These are phyloP conservation scores for Pseudopleuronectes americanus DNA, from an alignment of 2,797 vertebrate species.

Conservation along the genomic window DNA sequence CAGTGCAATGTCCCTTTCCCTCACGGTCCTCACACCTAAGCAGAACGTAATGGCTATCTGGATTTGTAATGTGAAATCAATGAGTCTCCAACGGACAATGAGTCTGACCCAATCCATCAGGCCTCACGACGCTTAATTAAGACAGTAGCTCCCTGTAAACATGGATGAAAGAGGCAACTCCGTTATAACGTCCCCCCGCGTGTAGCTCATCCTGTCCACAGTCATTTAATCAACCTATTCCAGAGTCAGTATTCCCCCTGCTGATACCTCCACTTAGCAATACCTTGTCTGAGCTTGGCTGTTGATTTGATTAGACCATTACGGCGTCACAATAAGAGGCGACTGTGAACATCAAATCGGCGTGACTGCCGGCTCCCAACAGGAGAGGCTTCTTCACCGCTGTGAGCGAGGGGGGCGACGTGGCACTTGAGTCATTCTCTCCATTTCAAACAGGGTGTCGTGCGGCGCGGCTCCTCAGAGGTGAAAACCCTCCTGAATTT, in stretches of 20 bases:
- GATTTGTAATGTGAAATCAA: constrained; percentile 76
- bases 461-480: constrained; percentile 54
- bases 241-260: constrained; percentile 50
- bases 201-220: constrained; percentile 49
- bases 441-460: constrained; percentile 53
- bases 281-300: constrained; percentile 57
- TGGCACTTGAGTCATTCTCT: constrained; percentile 37
- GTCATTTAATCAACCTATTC: constrained; percentile 66
- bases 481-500: constrained; percentile 52
- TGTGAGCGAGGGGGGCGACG: constrained; percentile 26
- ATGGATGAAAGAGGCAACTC: constrained; percentile 59
- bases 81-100: constrained; percentile 62
- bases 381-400: constrained; percentile 33
- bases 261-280: constrained; percentile 56
- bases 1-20: constrained; percentile 4
- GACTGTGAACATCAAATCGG: not conserved
- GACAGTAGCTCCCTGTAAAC: constrained; percentile 69
- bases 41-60: constrained; percentile 52
- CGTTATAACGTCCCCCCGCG: constrained; percentile 50
- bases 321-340: constrained; percentile 47
- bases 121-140: constrained; percentile 73
- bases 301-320: constrained; percentile 67
- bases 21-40: constrained; percentile 46
- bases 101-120: constrained; percentile 64
- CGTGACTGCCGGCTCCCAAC: constrained; percentile 31